Evolutionary conservation across 2,113 vertebrate species (phyloP), one percentile per base, ranked within the genome.

Genomic region (Xenus cinereus): DNA sequence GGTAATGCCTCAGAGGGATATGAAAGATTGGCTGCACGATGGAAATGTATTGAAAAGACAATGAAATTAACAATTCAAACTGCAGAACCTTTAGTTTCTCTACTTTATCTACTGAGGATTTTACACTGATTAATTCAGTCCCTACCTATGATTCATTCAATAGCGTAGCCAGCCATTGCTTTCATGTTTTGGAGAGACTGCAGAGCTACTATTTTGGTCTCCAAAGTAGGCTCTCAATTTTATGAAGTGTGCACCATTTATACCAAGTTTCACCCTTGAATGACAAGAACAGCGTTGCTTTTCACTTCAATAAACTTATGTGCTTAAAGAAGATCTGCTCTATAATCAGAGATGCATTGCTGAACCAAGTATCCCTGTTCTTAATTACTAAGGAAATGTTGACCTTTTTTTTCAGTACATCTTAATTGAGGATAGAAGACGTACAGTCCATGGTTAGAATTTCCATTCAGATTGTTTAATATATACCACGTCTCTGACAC

Each of bases 81-180:
- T 84, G 68, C 72, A 87, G 56, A 59, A 72, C 26, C 41, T 94
- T 94, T 67, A 68, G 54, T 93, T 95, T 93, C 79, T 87, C 45
- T 93, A 9, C 56, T 91, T 95, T 66, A 50, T 69, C 66, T 54
- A 43, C 48, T 50, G 78, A 80, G 46, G 32, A 69, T 93, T 95
- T 86, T 85, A 48, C 28, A 1, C 62, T 91, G 84, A 96, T 97
- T 94, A 95, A 94, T 95, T 96, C 87, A 81, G 78, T 95, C 77
- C 53, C 64, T 53, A 75, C 4, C 63, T 84, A 68, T 96, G 91
- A 95, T 92, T 96, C 96, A 95, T 95, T 95, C 89, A 79, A 63
- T 74, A 95, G 71, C 89, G 69, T 83, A 92, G 45, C 71, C 67
- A 95, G 73, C 56, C 57, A 76, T n/a, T 89, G 91, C 74, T 92